Conservation (phyloP, 1,140 invertebrate species). For the Drosophila pseudoobscura region DNA sequence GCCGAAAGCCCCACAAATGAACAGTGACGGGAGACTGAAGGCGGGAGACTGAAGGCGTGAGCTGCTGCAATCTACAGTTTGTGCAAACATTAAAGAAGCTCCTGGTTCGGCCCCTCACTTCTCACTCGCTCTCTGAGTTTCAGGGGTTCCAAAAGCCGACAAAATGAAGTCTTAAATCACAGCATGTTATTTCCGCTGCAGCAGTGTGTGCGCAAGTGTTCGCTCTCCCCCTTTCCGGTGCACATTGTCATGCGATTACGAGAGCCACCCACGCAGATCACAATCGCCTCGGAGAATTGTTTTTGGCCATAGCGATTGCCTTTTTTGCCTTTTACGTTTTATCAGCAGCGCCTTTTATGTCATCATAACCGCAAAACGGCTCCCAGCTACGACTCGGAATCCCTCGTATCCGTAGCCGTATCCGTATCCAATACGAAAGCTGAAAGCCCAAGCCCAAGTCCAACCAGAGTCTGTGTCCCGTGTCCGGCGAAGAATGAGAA, state of each 20-base stretch:
- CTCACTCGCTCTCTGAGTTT: background rate
- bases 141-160: slow-evolving; percentile 38
- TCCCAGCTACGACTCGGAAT: slow-evolving; percentile 19
- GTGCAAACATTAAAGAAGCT: slow-evolving; percentile 37
- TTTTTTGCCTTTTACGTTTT: slow-evolving; percentile 67
- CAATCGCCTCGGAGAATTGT: slow-evolving; percentile 65
- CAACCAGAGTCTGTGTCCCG: slow-evolving; percentile 23
- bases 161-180: slow-evolving; percentile 82
- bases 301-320: slow-evolving; percentile 60
- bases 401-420: slow-evolving; percentile 6
- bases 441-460: slow-evolving; percentile 17
- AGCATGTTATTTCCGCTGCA: slow-evolving; percentile 81
- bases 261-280: slow-evolving; percentile 37
- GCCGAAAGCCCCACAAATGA: slow-evolving; percentile 8
- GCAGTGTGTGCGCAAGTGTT: slow-evolving; percentile 15
- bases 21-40: slow-evolving; percentile 8
- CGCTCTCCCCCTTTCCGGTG: slow-evolving; percentile 16
- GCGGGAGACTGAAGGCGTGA: slow-evolving; percentile 1
- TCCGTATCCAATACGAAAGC: background rate
- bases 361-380: slow-evolving; percentile 73
- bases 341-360: slow-evolving; percentile 78
- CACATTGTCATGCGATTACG: slow-evolving; percentile 2
- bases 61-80: slow-evolving; percentile 14
- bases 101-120: no score
- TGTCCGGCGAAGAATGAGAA: slow-evolving; percentile 43